Evolutionary conservation across 2,797 vertebrate genomes (phyloP).

Genomic region (Eidolon dupreanum): DNA sequence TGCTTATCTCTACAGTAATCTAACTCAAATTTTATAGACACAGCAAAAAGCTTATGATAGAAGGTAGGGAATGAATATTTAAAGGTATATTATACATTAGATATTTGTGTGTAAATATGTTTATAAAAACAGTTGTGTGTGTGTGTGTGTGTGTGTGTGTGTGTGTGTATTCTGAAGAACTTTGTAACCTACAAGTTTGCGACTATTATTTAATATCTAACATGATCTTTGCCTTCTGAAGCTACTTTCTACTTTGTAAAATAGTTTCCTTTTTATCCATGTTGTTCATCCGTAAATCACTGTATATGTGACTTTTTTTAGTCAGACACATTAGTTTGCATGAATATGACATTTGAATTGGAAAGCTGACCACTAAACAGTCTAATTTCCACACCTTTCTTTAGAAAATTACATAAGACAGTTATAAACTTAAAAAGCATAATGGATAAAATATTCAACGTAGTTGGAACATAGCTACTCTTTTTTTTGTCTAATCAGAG

Average conservation of each 20-base stretch:
- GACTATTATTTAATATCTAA: constrained; percentile 38
- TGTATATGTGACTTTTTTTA: constrained; percentile 15
- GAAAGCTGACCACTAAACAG: constrained; percentile 44
- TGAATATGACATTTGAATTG: constrained; percentile 64
- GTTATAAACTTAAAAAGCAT: constrained; percentile 62
- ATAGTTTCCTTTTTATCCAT: constrained; percentile 50
- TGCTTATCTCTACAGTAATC: constrained; percentile 76
- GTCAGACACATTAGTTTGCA: constrained; percentile 48
- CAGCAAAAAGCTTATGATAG: constrained; percentile 58
- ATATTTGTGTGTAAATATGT: background rate
- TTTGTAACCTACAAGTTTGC: constrained; percentile 48
- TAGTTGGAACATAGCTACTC: constrained; percentile 35
- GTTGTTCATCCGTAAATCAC: constrained; percentile 44
- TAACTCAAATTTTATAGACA: constrained; percentile 71
- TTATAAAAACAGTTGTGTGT: background rate
- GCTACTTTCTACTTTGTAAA: constrained; percentile 61
- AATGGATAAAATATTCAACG: constrained; percentile 74
- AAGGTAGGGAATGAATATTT: constrained; percentile 60
- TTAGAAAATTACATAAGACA: constrained; percentile 70
- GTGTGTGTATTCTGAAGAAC: constrained; percentile 17
- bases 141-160: background rate
- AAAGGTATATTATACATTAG: constrained; percentile 25
- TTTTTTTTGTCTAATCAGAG: constrained; percentile 26
- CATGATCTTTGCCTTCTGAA: constrained; percentile 74
- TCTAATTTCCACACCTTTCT: constrained; percentile 72